Conservation (phyloP, 2,113 vertebrate species). For the Tragelaphus strepsiceros region DNA sequence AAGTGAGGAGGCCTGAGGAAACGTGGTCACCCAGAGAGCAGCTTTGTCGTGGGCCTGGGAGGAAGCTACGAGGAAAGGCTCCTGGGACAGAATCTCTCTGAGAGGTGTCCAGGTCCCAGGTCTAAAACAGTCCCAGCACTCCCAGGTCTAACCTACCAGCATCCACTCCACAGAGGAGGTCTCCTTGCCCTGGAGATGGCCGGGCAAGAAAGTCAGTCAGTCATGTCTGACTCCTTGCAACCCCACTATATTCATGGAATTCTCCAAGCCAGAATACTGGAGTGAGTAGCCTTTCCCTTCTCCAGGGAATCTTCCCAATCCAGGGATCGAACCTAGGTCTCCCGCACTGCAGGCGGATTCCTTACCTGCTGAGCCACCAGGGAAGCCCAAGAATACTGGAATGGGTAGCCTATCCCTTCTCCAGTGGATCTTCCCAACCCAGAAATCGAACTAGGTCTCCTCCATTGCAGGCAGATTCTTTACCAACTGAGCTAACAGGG, state of each 20-base stretch:
- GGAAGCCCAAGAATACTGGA: neutral
- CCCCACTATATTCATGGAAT: neutral
- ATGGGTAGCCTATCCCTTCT: neutral
- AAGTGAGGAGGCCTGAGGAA: neutral
- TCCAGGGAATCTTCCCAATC: neutral
- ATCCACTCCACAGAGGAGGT: neutral
- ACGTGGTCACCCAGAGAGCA: neutral
- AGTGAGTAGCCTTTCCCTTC: neutral
- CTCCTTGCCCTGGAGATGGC: neutral
- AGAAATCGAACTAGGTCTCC: neutral
- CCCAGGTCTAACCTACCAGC: neutral
- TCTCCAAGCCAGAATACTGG: neutral
- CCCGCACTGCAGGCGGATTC: neutral
- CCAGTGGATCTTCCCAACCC: neutral
- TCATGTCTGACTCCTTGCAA: neutral
- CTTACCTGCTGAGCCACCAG: neutral
- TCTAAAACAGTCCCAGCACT: neutral
- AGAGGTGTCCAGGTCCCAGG: neutral
- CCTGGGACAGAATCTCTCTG: fast-evolving
- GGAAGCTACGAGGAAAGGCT: neutral
- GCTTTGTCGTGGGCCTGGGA: fast-evolving
- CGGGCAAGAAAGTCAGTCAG: neutral
- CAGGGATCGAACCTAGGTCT: neutral
- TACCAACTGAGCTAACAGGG: neutral
- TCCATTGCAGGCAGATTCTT: neutral